phyloP scores from a whole-genome alignment of 2,888 invertebrate genomes.

The Vannuccia rotundouncinata region DNA sequence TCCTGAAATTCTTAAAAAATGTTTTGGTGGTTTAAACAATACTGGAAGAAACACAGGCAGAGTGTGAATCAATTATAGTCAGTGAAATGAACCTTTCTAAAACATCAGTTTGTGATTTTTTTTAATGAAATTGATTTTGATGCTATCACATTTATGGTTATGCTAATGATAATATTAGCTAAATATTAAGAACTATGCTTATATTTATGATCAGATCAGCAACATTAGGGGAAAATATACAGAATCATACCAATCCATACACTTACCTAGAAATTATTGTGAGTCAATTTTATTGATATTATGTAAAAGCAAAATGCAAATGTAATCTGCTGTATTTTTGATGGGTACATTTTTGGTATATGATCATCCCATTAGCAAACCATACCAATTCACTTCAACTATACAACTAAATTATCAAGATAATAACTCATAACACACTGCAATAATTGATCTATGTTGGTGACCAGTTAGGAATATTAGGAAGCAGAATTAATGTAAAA shows the following conservation, averaged over 20 bases:
- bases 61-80: neutral
- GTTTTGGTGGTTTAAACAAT: neutral
- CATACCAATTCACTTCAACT: too few species aligned
- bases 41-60: neutral
- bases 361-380: too few species aligned
- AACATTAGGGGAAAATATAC: neutral
- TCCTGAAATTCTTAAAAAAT: neutral
- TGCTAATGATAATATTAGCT: neutral
- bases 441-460: too few species aligned
- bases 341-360: too few species aligned
- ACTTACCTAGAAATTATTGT: neutral
- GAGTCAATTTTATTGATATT: neutral
- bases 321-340: neutral
- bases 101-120: neutral
- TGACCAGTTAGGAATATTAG: too few species aligned
- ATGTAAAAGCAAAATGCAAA: neutral
- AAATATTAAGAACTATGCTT: neutral
- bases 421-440: too few species aligned
- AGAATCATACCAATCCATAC: neutral
- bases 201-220: neutral
- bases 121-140: neutral
- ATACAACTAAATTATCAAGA: too few species aligned
- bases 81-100: neutral
- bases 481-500: too few species aligned
- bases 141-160: neutral